phyloP scores from a whole-genome alignment of 2,113 vertebrate species.

The Noturus placidus region DNA sequence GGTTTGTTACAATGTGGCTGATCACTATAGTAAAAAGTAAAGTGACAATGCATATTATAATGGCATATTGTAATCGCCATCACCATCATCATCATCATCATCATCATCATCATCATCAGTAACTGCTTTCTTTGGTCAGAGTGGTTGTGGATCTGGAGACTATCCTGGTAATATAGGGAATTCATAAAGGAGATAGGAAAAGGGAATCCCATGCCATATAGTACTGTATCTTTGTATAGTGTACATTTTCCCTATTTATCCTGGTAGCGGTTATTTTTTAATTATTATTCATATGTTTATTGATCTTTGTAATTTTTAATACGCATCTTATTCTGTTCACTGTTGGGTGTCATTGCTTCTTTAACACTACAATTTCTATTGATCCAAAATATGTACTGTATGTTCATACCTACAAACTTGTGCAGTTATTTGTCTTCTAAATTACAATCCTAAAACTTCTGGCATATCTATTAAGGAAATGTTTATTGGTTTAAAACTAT shows the following conservation, averaged over 20 bases:
- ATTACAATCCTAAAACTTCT: neutral
- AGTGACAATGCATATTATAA: neutral
- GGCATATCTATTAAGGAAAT: neutral
- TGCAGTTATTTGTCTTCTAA: neutral
- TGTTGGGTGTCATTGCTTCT: neutral
- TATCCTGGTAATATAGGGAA: neutral
- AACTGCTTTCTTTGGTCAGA: neutral
- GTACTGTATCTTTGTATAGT: neutral
- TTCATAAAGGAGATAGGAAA: neutral
- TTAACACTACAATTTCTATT: neutral
- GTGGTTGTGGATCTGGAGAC: neutral
- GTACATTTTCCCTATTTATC: neutral
- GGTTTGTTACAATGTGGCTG: neutral
- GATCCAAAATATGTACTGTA: neutral
- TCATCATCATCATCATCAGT: constrained; percentile 6
- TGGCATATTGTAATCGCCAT: neutral
- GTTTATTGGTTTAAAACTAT: neutral
- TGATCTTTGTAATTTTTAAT: too few relatives aligned
- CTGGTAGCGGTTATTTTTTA: neutral
- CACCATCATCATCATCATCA: neutral
- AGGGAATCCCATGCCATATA: neutral
- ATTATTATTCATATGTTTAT: neutral
- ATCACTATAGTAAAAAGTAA: neutral
- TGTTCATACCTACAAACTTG: neutral
- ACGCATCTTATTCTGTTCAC: too few relatives aligned